Evolutionary conservation across 2,888 invertebrate species (phyloP).

Genomic region (Trissolcus brochymenae): DNA sequence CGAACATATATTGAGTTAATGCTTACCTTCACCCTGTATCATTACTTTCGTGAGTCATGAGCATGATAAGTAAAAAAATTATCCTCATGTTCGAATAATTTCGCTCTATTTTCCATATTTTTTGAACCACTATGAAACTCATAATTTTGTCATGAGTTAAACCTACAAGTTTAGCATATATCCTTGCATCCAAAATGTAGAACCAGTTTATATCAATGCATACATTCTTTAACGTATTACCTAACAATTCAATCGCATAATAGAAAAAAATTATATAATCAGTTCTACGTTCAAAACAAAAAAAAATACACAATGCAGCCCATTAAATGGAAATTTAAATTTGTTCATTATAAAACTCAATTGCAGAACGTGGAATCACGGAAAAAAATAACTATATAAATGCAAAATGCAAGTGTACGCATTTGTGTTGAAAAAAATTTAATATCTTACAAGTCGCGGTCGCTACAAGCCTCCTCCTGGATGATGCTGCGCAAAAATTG

Average conservation of each 20-base stretch:
- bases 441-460: slow-evolving; percentile 51
- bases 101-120: not conserved
- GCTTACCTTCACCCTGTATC: slow-evolving; percentile 18
- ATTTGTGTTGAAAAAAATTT: slow-evolving; percentile 5
- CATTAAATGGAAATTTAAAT: not conserved
- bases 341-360: not conserved
- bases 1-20: slow-evolving; percentile 12
- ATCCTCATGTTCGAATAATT: not conserved
- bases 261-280: slow-evolving; percentile 4
- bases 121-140: too few relatives aligned
- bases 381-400: not conserved
- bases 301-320: too few relatives aligned
- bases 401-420: too few relatives aligned
- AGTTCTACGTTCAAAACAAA: not conserved
- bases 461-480: slow-evolving; percentile 52
- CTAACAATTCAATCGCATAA: not conserved
- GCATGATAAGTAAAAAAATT: slow-evolving; percentile 21
- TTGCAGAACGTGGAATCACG: not conserved
- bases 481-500: slow-evolving; percentile 45
- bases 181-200: too few relatives aligned
- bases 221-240: too few relatives aligned
- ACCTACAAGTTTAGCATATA: too few relatives aligned
- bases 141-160: too few relatives aligned
- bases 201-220: too few relatives aligned
- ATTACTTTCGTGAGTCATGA: slow-evolving; percentile 23